These are phyloP conservation scores for Meiosimyza decipiens DNA, from an alignment of 2,888 invertebrate genomes.

Conservation along the genomic window DNA sequence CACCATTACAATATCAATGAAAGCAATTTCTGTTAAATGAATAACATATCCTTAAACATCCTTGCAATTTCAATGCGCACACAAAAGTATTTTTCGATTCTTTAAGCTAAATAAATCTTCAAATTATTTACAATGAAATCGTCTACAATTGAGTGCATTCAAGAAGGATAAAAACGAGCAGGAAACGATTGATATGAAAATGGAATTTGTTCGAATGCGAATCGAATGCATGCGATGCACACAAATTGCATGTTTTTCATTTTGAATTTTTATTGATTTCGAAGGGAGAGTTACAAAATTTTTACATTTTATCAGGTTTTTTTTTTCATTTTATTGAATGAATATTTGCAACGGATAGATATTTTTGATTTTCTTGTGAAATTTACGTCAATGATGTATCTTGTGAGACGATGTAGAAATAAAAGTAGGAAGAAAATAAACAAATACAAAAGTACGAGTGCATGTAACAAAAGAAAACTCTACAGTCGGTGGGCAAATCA, in stretches of 20 bases:
- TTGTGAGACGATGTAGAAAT: neutral
- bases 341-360: neutral
- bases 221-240: slow-evolving; percentile 18
- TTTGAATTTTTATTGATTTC: slow-evolving; percentile 3
- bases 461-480: too few species aligned
- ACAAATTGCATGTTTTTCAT: slow-evolving; percentile 27
- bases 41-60: neutral
- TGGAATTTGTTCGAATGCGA: slow-evolving; percentile 24
- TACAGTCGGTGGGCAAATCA: too few species aligned
- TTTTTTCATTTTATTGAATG: neutral
- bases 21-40: slow-evolving; percentile 1
- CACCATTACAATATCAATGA: neutral
- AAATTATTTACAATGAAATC: slow-evolving; percentile 27
- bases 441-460: too few species aligned
- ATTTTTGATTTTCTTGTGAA: slow-evolving; percentile 11
- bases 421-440: neutral
- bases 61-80: neutral
- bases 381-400: neutral
- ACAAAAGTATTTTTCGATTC: slow-evolving; percentile 13
- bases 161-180: neutral
- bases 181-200: neutral
- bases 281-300: neutral
- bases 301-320: too few species aligned
- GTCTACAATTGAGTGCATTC: slow-evolving; percentile 23
- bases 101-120: slow-evolving; percentile 29